phyloP scores from a whole-genome alignment of 2,113 vertebrate species.

The Cyprinodon variegatus region DNA sequence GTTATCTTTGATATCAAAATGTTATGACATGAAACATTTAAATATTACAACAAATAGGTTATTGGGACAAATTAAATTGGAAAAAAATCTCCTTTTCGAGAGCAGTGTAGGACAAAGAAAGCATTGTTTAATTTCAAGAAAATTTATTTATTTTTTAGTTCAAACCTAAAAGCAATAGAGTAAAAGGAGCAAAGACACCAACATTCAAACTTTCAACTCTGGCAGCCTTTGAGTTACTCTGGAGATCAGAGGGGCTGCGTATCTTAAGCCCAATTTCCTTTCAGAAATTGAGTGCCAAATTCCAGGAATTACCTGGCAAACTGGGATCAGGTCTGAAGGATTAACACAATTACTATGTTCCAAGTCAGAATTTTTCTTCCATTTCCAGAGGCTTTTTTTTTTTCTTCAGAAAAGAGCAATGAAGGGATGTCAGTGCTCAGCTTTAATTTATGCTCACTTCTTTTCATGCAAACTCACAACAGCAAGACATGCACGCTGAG shows the following conservation, averaged over 20 bases:
- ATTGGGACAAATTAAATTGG: neutral
- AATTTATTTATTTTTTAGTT: slow-evolving; percentile 10
- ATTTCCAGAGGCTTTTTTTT: slow-evolving; percentile 45
- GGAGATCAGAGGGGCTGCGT: slow-evolving; percentile 46
- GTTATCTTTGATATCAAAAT: neutral
- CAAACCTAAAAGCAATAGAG: neutral
- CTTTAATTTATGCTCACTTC: slow-evolving; percentile 75
- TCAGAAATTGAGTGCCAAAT: slow-evolving; percentile 56
- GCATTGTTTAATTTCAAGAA: neutral
- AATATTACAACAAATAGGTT: neutral
- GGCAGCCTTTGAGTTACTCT: slow-evolving; percentile 42
- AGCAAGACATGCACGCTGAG: slow-evolving; percentile 71
- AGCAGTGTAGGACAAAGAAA: neutral
- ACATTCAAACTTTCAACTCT: slow-evolving; percentile 40
- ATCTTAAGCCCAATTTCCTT: slow-evolving; percentile 61
- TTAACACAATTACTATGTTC: slow-evolving; percentile 61
- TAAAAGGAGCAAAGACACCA: neutral
- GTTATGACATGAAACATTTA: neutral
- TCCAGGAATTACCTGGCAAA: slow-evolving; percentile 65
- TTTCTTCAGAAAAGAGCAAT: slow-evolving; percentile 51
- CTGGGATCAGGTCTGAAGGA: slow-evolving; percentile 58
- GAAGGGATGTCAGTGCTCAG: slow-evolving; percentile 63
- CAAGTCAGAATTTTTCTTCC: slow-evolving; percentile 45
- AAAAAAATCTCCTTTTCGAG: neutral
- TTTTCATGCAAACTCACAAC: slow-evolving; percentile 66